A percentile compares a stretch with the other conserved stretches of the same genome.
phyloP scores from a whole-genome alignment of 2,888 invertebrate genomes.

The Palloptera scutellata region DNA sequence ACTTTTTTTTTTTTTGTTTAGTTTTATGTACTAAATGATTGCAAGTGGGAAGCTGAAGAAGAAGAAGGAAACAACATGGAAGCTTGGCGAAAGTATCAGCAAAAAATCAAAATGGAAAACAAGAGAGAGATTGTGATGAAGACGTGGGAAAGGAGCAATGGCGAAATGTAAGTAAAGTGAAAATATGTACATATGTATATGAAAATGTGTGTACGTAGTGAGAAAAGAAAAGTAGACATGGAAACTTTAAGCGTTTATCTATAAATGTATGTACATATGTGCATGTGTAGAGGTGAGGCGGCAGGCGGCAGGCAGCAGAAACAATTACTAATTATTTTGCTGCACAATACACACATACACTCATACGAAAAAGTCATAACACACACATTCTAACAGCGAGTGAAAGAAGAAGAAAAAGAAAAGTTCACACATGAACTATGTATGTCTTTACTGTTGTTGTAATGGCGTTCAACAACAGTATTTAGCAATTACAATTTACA shows the following conservation, averaged over 20 bases:
- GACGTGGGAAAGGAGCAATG: too few relatives aligned
- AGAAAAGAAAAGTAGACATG: conserved; percentile 16
- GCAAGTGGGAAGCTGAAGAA: too few relatives aligned
- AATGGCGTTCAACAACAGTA: conserved; percentile 18
- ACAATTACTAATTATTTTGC: conserved; percentile 16
- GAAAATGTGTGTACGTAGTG: neutral
- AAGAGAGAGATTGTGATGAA: neutral
- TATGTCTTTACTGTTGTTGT: neutral
- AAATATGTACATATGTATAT: too few relatives aligned
- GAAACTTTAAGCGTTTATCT: too few relatives aligned
- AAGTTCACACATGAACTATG: neutral
- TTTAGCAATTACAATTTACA: conserved; percentile 21
- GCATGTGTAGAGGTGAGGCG: neutral
- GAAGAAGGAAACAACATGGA: too few relatives aligned
- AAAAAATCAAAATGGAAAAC: neutral
- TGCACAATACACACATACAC: conserved; percentile 14
- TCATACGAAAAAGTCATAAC: conserved; percentile 11
- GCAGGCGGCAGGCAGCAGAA: conserved; percentile 11
- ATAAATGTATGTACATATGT: too few relatives aligned
- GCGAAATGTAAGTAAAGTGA: conserved; percentile 3
- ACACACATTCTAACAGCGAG: conserved; percentile 1
- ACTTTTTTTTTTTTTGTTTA: too few relatives aligned
- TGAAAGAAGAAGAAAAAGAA: neutral
- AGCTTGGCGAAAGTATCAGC: too few relatives aligned
- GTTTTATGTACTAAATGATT: too few relatives aligned